Evolutionary conservation across 2,113 vertebrate species (phyloP), one percentile per base, ranked within the genome.

Genomic region (Proterorhinus semilunaris): DNA sequence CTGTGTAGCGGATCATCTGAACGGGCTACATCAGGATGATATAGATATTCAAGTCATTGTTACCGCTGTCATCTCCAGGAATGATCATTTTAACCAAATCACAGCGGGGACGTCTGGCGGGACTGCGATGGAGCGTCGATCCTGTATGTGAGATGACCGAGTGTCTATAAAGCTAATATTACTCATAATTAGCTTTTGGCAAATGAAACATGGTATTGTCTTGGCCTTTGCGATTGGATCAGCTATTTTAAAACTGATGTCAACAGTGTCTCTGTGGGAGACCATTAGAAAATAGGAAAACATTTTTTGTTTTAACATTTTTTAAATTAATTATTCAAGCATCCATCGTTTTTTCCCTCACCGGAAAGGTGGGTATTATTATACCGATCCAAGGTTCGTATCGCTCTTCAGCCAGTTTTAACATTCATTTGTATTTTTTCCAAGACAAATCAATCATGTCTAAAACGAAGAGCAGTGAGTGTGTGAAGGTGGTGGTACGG

Each of bases 401-500:
- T 62, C 65, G 27, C 17, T 42, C 53, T 7, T 0, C 55, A 15
- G 65, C 4, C 47, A 13, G 1, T 62, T 66, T 62, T 69, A 42
- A 16, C 11, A 62, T 62, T 16, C 62, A 17, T 50, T 74, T 50
- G 27, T 46, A 1, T 5, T 61, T 72, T 49, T 62, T n/a, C 62
- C 21, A 4, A 13, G 27, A 16, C 2, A 91, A 8, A 87, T 76
- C 88, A 92, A 90, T 81, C 87, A 94, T 94, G 93, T 94, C 93
- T 51, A 95, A 94, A 86, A 75, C 88, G 71, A 95, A 94, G 88
- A 89, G 89, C 88, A 93, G 96, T 55, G 96, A 98, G 88, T 93
- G 95, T 36, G 95, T 99, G 62, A 94, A 93, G 93, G 97, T 98
- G 91, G 96, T 97, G 87, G 97, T 97, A 49, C 92, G 97, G 72